Evolutionary conservation across 2,888 invertebrate genomes (phyloP), one percentile per base, ranked within the genome.

Genomic region (Spicauda simplicius): DNA sequence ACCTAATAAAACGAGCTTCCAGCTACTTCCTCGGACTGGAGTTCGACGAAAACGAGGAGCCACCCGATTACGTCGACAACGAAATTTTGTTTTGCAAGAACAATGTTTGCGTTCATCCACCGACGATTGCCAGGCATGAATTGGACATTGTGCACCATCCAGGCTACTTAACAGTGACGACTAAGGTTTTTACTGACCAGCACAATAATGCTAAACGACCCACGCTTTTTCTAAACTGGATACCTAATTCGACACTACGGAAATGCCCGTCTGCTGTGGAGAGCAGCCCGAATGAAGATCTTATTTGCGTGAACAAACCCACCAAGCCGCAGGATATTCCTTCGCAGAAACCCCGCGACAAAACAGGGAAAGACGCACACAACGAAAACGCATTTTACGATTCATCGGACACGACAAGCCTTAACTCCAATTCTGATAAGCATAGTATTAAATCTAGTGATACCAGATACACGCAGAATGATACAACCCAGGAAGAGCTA

Each of bases 61-160:
- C 93, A 72, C 94, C 93, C 55, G 88, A 94, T 80, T 97, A 97
- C 81, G 96, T 96, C 83, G 97, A 97, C 87, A 97, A 97, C 80
- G 97, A 97, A 92, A 95, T 97, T 70, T 91, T 97, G 60, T 97
- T 97, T 86, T 97, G 97, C 89, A 99, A 99, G 92, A 99, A 99
- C 86, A 99, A 99, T 89, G 98, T 99, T 45, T 99, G 99, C 87
- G 98, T 99, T 56, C 99, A 99, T 93, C 98, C 98, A 7, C 97
- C 98, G 58, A 96, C 97, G 0, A 94, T 97, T 70, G 95, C 97
- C 62, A 95, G 97, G 59, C 96, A 97, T 76, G 97, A 97, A 77
- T 95, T 96, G 64, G 98, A 98, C 75, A 95, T 97, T 37, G 94
- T 97, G 0, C 99, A 99, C 81, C 97, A 98, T 88, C 98, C 98